These are phyloP conservation scores for Agrotis clavis DNA, from an alignment of 2,888 invertebrate genomes.

Conservation along the genomic window DNA sequence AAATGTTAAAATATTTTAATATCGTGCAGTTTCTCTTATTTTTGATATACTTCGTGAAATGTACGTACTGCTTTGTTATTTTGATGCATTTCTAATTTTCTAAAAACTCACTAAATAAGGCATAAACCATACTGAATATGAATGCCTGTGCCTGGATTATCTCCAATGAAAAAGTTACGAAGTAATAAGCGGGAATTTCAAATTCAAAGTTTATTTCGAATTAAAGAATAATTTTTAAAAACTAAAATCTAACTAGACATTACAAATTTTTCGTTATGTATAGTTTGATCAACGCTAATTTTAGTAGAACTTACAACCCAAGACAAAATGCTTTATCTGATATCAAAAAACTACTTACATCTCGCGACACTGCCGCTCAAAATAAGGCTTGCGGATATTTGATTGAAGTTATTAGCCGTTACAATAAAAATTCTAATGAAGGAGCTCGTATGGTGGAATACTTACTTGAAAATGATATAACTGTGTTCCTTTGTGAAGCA, in stretches of 20 bases:
- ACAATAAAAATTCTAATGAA: slow-evolving; percentile 77
- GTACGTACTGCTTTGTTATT: not conserved
- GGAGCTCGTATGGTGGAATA: slow-evolving; percentile 79
- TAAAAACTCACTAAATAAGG: not conserved
- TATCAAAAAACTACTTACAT: slow-evolving; percentile 84
- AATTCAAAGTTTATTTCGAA: slow-evolving; percentile 33
- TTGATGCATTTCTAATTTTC: not conserved
- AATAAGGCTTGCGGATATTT: slow-evolving; percentile 86
- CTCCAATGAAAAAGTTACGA: not conserved
- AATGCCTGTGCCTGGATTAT: slow-evolving; percentile 4
- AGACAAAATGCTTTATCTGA: slow-evolving; percentile 84
- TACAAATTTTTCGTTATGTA: slow-evolving; percentile 71
- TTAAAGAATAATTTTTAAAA: not conserved
- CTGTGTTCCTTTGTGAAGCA: slow-evolving; percentile 86
- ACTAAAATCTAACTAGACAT: not conserved
- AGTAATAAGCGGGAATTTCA: slow-evolving; percentile 51
- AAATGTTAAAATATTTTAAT: not conserved
- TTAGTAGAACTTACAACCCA: slow-evolving; percentile 85
- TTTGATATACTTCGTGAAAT: not conserved
- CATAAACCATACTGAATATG: not conserved
- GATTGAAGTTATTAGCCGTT: slow-evolving; percentile 81
- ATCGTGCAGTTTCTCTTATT: not conserved
- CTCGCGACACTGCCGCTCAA: slow-evolving; percentile 82
- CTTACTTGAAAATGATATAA: slow-evolving; percentile 85
- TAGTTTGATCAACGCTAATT: slow-evolving; percentile 82